Base-by-base conservation (phyloP, 2,888 invertebrate genomes). In the Elegia similella region DNA sequence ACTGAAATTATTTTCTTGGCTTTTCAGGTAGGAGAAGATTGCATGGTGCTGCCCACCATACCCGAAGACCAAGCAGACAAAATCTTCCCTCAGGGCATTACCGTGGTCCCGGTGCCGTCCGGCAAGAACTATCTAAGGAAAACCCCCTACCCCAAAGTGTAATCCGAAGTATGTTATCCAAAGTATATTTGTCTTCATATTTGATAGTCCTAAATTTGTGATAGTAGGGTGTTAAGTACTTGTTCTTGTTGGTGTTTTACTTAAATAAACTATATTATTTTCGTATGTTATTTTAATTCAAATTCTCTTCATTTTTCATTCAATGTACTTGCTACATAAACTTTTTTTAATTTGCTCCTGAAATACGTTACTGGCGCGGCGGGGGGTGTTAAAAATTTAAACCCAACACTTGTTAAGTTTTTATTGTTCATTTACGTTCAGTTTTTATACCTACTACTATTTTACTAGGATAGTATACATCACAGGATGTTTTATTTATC, bases 11-110 rank as follows among this genome's bases (percentile, higher is more conserved):
- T 17, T n/a, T 42, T 34, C 7, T 42, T 50, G 32, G 50, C 53
- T 23, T 43, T 54, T 57, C 46, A 56, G 55, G 61, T 63, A 60
- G 67, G 64, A 8, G 50, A 47, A 2, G 93, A 95, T 23, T 98
- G 98, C 66, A 98, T 99, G 98, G 95, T 99, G 32, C 90, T 97
- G 62, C 99, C 99, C 0, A 93, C 94, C 0, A 90, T 98, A 0
- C 89, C 94, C 0, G 93, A 94, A 6, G 95, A 95, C 15, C 95
- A 98, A 70, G 92, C 95, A 5, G 84, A 91, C 17, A 86, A 87
- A 56, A 80, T 95, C 38, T 98, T 98, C 80, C 96, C 97, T 0
- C 88, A 92, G 54, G 95, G 94, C 10, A 92, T 95, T 8, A 94
- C 94, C 30, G 92, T 93, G 2, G 81, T 95, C 7, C 85, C 93